These are phyloP conservation scores for Falcaria lacertinaria DNA, from an alignment of 2,888 invertebrate genomes.

Conservation along the genomic window DNA sequence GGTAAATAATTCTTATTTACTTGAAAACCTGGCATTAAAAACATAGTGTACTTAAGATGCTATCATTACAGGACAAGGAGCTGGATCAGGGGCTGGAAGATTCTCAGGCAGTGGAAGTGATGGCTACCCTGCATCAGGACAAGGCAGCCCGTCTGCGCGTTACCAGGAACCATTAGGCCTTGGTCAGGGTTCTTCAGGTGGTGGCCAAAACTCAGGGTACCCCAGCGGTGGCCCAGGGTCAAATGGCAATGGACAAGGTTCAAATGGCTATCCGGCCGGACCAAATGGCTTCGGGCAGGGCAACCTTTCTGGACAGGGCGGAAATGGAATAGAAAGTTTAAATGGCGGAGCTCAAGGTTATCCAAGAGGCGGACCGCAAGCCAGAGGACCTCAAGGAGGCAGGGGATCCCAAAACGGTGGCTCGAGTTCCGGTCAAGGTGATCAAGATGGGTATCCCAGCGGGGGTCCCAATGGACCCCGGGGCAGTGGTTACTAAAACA, in stretches of 20 bases:
- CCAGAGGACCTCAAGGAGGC: not conserved
- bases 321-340: slow-evolving; percentile 10
- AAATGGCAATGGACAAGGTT: slow-evolving; percentile 21
- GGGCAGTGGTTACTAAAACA: slow-evolving; percentile 22
- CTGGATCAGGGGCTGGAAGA: slow-evolving; percentile 26
- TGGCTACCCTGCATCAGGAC: slow-evolving; percentile 28
- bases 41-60: too few relatives aligned
- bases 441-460: slow-evolving; percentile 16
- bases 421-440: not conserved
- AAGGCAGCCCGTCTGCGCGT: slow-evolving; percentile 18
- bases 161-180: slow-evolving; percentile 29
- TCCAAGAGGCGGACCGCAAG: not conserved
- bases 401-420: not conserved
- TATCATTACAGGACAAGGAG: slow-evolving; percentile 17
- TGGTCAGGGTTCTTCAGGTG: slow-evolving; percentile 17
- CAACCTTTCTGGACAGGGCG: slow-evolving; percentile 8
- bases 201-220: slow-evolving; percentile 26
- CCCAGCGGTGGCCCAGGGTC: slow-evolving; percentile 37
- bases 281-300: slow-evolving; percentile 6
- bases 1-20: slow-evolving; percentile 27
- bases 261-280: slow-evolving; percentile 12
- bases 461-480: slow-evolving; percentile 12
- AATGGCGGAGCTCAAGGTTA: slow-evolving; percentile 3
- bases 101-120: slow-evolving; percentile 32
- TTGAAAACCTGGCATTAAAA: too few relatives aligned